Conservation (phyloP, 92 coral and sea anemone genomes). For the Umimayanthus chanpuru region DNA sequence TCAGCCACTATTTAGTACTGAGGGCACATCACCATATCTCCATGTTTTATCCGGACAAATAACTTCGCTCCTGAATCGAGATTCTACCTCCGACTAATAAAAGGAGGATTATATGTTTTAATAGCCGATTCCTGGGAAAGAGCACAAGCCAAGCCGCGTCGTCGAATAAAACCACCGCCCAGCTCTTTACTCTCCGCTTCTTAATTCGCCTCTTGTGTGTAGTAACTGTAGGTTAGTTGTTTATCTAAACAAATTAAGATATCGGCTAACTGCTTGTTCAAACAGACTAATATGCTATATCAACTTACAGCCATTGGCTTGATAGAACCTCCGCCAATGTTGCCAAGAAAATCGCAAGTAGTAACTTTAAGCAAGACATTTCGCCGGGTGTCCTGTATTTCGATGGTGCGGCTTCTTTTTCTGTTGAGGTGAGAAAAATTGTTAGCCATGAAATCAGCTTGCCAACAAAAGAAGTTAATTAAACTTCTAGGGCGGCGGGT, state of each 20-base stretch:
- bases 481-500: conserved; percentile 37
- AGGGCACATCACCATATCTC: neutral
- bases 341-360: conserved; percentile 34
- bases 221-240: neutral
- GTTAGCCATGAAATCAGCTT: conserved; percentile 21
- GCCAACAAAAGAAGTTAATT: conserved; percentile 45
- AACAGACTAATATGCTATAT: conserved; percentile 4
- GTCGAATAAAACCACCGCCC: no score
- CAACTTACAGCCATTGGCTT: conserved; percentile 73
- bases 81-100: no score
- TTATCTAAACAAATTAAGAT: conserved; percentile 5
- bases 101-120: no score
- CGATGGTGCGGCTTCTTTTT: conserved; percentile 24
- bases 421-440: conserved; percentile 24
- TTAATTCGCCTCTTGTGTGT: neutral
- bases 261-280: neutral
- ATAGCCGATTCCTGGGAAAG: no score
- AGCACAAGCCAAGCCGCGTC: no score
- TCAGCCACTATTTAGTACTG: no score
- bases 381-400: conserved; percentile 7
- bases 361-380: conserved; percentile 33
- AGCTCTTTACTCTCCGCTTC: no score
- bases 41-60: neutral
- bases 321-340: conserved; percentile 44
- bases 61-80: neutral